Evolutionary conservation across 2,888 invertebrate species (phyloP).

Genomic region (Teinopalpus imperialis): DNA sequence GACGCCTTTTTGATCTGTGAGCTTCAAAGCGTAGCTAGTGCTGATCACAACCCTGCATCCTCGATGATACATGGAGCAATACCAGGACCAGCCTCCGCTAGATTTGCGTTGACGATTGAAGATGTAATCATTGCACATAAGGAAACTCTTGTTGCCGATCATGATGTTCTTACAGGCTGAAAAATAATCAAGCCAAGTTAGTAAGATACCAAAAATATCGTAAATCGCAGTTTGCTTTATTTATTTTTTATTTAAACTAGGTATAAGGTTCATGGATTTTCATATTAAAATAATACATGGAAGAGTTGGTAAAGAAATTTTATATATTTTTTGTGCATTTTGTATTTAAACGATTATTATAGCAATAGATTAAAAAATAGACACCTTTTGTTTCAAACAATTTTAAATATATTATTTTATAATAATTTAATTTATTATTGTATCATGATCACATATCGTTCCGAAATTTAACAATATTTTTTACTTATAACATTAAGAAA

Average conservation of each 20-base stretch:
- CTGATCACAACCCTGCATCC: conserved; percentile 36
- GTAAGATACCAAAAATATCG: too few species aligned
- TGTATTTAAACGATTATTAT: background rate
- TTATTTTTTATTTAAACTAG: too few species aligned
- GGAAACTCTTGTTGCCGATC: conserved; percentile 20
- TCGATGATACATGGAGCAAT: conserved; percentile 40
- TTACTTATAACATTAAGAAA: conserved; percentile 28
- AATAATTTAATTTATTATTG: conserved; percentile 3
- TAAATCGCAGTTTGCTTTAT: too few species aligned
- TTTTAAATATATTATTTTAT: background rate
- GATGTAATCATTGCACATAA: conserved; percentile 30
- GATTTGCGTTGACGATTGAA: conserved; percentile 39
- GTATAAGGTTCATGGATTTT: too few species aligned
- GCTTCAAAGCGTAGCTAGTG: conserved; percentile 26
- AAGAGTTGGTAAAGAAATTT: background rate
- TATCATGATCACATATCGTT: conserved; percentile 25
- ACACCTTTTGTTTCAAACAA: background rate
- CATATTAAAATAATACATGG: conserved; percentile 4
- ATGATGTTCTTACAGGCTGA: conserved; percentile 24
- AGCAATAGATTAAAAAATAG: conserved; percentile 4
- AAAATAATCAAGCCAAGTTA: too few species aligned
- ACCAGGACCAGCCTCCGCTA: conserved; percentile 33
- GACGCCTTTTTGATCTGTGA: conserved; percentile 25
- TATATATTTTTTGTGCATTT: conserved; percentile 3
- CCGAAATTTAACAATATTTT: conserved; percentile 25